Evolutionary conservation across 2,888 invertebrate genomes (phyloP), one percentile per base, ranked within the genome.

Genomic region (Aphrophora alni): DNA sequence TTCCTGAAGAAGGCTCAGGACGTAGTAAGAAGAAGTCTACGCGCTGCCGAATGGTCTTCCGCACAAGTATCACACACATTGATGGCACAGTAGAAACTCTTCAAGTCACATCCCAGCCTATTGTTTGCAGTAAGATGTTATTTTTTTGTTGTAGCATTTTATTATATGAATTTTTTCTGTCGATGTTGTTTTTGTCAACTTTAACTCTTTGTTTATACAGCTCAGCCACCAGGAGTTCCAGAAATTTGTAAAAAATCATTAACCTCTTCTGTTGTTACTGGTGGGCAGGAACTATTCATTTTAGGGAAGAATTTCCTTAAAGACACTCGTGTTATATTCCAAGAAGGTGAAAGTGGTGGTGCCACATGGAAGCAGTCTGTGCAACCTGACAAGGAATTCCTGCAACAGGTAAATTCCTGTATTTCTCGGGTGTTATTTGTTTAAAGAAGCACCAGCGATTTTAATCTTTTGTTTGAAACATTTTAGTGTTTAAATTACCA

Each of bases 11-110:
- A 84, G 90, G 95, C 78, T 88, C 89, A 2, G 87, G 94, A 73
- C 91, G 95, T 82, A 95, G 94, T 87, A 96, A 97, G 89, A 98
- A 98, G 90, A 98, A 98, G 89, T 97, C 97, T 0, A 98, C 98
- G 0, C 92, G 96, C 80, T 98, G 98, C 87, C 93, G 98, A 75
- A 96, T 99, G 95, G 96, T 98, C 75, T 98, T 98, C 89, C 92
- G 98, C 82, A 95, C 96, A 0, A 94, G 93, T 85, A 91, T 98
- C 86, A 90, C 94, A 38, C 93, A 93, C 87, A 91, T 93, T 12
- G 94, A 95, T 87, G 97, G 97, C 3, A 91, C 91, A 44, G 90
- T 91, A 75, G 97, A 97, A 89, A 95, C 96, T 1, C 89, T 97
- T 82, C 97, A 97, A 91, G 93, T 95, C 84, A 95, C 95, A 88